A percentile compares a stretch with the other conserved stretches of the same genome.
phyloP scores from a whole-genome alignment of 1,140 invertebrate genomes.

The Drosophila obscura region DNA sequence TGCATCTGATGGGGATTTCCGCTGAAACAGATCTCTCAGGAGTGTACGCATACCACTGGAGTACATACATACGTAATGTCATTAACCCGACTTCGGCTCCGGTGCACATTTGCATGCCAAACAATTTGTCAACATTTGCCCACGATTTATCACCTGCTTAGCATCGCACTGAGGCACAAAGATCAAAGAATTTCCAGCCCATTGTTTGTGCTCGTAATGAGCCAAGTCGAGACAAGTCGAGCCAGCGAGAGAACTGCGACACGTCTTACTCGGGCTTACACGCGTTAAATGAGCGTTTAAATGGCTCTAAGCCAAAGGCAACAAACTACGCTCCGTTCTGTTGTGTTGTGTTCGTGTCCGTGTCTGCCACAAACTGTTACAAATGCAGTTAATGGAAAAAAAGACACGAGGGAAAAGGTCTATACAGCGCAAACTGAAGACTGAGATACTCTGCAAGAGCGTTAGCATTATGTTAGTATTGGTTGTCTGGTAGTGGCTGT shows the following conservation, averaged over 20 bases:
- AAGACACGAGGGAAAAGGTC: neutral
- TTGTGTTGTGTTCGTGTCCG: slow-evolving; percentile 1
- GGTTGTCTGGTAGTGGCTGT: too few relatives aligned
- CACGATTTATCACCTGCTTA: slow-evolving; percentile 65
- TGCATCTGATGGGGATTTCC: too few relatives aligned
- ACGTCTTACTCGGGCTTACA: slow-evolving; percentile 43
- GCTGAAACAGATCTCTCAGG: neutral
- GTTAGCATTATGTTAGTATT: too few relatives aligned
- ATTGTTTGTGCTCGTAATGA: slow-evolving; percentile 53
- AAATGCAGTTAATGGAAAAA: slow-evolving; percentile 32
- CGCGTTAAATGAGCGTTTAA: slow-evolving; percentile 63
- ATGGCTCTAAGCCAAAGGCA: slow-evolving; percentile 47
- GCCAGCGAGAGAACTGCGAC: slow-evolving; percentile 48
- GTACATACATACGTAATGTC: slow-evolving; percentile 23
- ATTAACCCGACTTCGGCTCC: slow-evolving; percentile 31
- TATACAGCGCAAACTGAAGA: too few relatives aligned
- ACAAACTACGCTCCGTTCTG: slow-evolving; percentile 11
- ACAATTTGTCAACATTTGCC: slow-evolving; percentile 65
- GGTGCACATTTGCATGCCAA: slow-evolving; percentile 43
- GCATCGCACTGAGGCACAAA: slow-evolving; percentile 35
- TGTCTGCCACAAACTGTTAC: slow-evolving; percentile 9
- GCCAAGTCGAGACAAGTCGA: slow-evolving; percentile 7
- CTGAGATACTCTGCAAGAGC: too few relatives aligned
- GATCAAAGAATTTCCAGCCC: slow-evolving; percentile 45
- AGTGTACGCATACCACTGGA: neutral